A percentile compares a stretch with the other conserved stretches of the same genome.
phyloP scores from a whole-genome alignment of 1,140 invertebrate species.

The Penaeus chinensis region DNA sequence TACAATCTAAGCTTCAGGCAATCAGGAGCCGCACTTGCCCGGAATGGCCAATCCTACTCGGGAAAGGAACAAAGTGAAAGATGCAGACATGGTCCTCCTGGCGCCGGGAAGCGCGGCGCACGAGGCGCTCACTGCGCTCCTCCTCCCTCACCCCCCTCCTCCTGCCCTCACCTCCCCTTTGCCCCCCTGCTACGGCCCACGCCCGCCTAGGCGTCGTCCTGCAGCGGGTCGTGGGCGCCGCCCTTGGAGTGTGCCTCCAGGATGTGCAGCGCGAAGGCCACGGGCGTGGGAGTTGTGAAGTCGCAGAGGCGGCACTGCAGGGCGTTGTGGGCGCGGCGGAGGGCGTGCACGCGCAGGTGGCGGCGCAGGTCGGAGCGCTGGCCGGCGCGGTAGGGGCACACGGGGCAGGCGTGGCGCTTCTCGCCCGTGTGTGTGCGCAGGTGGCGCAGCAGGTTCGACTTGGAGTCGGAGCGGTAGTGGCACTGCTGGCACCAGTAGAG shows the following conservation, averaged over 20 bases:
- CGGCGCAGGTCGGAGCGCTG: conserved; percentile 48
- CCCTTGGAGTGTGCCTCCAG: conserved; percentile 64
- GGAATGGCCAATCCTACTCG: no score
- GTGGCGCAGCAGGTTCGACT: conserved; percentile 52
- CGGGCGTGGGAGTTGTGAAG: conserved; percentile 32
- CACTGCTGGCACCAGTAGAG: conserved; percentile 58
- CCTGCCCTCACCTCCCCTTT: background rate
- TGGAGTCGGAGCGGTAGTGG: conserved; percentile 47
- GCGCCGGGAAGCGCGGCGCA: no score
- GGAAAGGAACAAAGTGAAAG: no score
- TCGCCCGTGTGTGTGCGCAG: conserved; percentile 54
- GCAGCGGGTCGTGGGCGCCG: conserved; percentile 44
- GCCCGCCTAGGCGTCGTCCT: conserved; percentile 1
- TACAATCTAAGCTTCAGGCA: no score
- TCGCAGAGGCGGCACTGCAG: conserved; percentile 60
- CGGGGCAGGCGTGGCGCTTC: conserved; percentile 52
- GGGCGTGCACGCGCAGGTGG: conserved; percentile 52
- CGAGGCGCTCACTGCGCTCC: background rate
- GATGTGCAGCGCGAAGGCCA: conserved; percentile 61
- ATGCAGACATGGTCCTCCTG: no score
- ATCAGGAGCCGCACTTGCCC: no score
- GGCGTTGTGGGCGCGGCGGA: conserved; percentile 37
- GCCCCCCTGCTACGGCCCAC: background rate
- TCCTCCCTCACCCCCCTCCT: background rate
- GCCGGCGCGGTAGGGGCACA: conserved; percentile 62